phyloP scores from a whole-genome alignment of 2,797 vertebrate species.

The Furcifer pardalis region DNA sequence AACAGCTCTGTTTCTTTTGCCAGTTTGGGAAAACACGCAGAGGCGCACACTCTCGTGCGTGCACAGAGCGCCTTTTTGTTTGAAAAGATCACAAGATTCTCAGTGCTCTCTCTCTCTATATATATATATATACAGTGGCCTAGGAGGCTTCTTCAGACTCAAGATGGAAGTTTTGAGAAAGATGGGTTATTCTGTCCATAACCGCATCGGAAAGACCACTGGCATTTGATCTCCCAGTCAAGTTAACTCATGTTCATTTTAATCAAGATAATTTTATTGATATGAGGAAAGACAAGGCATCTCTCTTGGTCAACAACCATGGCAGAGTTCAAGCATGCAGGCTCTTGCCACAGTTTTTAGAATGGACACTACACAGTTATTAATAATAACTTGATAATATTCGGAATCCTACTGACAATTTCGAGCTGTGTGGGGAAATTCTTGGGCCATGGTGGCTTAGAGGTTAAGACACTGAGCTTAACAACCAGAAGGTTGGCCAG shows the following conservation, averaged over 20 bases:
- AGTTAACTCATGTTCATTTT: conserved; percentile 51
- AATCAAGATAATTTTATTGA: conserved; percentile 50
- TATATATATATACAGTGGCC: conserved; percentile 46
- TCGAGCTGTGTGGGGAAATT: too few species aligned
- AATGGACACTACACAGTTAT: too few species aligned
- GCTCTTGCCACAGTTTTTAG: conserved; percentile 21
- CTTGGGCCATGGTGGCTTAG: too few species aligned
- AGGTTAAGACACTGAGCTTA: too few species aligned
- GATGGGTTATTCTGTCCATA: conserved; percentile 41
- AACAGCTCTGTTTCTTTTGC: conserved; percentile 56
- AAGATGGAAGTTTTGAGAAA: conserved; percentile 31
- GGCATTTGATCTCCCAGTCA: conserved; percentile 37
- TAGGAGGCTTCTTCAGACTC: conserved; percentile 44
- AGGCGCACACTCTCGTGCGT: conserved; percentile 5
- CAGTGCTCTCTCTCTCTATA: too few species aligned
- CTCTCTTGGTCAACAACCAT: conserved; percentile 12
- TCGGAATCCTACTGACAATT: too few species aligned
- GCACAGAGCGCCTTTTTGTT: conserved; percentile 51
- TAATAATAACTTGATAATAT: too few species aligned
- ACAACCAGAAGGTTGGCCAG: too few species aligned
- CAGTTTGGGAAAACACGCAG: conserved; percentile 13
- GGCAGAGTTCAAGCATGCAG: background rate
- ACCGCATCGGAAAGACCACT: conserved; percentile 15
- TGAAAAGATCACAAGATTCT: conserved; percentile 63
- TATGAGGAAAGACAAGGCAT: background rate